Evolutionary conservation across 2,113 vertebrate genomes (phyloP).

Genomic region (Rhinopithecus roxellana): DNA sequence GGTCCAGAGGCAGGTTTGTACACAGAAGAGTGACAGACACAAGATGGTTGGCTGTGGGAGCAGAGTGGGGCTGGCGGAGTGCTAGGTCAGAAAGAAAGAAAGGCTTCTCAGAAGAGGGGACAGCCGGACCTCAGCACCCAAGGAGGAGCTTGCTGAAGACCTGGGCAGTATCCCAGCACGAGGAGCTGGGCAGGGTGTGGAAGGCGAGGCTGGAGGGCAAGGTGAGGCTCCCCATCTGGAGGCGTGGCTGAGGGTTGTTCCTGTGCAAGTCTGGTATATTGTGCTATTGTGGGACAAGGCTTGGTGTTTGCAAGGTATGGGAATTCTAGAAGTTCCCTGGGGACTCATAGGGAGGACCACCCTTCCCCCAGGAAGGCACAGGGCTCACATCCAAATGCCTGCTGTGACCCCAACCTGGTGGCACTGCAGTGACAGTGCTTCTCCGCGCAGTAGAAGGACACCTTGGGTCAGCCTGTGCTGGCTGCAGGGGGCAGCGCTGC

Average conservation of each 20-base stretch:
- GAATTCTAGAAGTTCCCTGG: rapidly evolving
- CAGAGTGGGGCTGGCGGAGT: not conserved
- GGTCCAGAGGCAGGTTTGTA: not conserved
- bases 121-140: not conserved
- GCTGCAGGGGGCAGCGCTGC: not conserved
- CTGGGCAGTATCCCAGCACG: not conserved
- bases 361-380: rapidly evolving
- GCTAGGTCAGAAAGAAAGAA: not conserved
- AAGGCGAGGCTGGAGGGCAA: not conserved
- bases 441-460: no score
- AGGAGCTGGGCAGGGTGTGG: not conserved
- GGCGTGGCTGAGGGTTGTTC: rapidly evolving
- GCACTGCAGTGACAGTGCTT: not conserved
- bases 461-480: rapidly evolving
- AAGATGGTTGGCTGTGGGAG: rapidly evolving
- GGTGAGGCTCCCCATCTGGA: not conserved
- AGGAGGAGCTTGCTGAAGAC: not conserved
- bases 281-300: not conserved
- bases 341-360: not conserved
- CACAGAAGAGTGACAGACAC: rapidly evolving
- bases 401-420: rapidly evolving
- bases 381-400: rapidly evolving
- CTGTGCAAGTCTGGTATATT: rapidly evolving
- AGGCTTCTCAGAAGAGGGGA: not conserved
- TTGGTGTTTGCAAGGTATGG: not conserved